phyloP scores from a whole-genome alignment of 2,113 vertebrate species.

The Anguilla japonica region DNA sequence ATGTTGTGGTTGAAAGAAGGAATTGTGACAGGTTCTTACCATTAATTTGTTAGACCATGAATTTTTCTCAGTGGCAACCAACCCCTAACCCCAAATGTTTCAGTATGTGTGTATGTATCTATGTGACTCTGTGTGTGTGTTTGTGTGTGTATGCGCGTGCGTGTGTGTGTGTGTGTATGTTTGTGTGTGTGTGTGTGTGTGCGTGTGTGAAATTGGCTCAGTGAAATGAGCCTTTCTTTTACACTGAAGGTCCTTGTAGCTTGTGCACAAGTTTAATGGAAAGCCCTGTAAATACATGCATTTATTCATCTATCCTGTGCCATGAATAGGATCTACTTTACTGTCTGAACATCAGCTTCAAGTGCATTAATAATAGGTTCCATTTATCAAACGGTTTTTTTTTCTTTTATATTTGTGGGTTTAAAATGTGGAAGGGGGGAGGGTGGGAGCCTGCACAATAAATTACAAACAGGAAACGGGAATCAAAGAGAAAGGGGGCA shows the following conservation, averaged over 20 bases:
- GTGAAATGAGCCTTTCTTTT: conserved; percentile 28
- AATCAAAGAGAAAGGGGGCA: background rate
- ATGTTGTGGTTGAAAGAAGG: background rate
- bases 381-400: conserved; percentile 44
- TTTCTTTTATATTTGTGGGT: conserved; percentile 29
- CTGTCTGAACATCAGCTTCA: conserved; percentile 43
- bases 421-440: conserved; percentile 4
- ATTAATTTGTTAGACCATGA: background rate
- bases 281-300: conserved; percentile 37
- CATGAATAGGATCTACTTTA: conserved; percentile 41
- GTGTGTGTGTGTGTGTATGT: conserved; percentile 10
- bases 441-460: background rate
- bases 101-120: background rate
- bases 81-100: background rate
- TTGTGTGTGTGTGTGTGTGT: conserved; percentile 8
- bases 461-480: background rate
- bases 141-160: background rate
- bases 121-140: background rate
- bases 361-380: conserved; percentile 43
- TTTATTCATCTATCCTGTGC: conserved; percentile 37
- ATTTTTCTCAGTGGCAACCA: background rate
- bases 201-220: conserved; percentile 40
- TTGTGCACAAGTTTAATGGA: background rate
- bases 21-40: background rate
- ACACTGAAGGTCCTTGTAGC: background rate